phyloP scores from a whole-genome alignment of 2,888 invertebrate species.

The Idaea straminata region DNA sequence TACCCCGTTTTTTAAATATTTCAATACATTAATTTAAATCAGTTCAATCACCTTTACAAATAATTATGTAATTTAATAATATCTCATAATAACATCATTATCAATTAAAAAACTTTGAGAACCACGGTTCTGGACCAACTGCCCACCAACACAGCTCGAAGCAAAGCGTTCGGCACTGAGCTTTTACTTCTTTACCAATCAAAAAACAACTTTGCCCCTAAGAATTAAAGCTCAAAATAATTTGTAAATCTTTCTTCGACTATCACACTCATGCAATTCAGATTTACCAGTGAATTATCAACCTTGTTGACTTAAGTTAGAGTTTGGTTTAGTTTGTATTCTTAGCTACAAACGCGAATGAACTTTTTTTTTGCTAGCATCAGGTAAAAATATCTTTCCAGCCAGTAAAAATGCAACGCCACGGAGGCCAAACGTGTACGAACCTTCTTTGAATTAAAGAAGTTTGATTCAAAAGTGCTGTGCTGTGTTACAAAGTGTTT shows the following conservation, averaged over 20 bases:
- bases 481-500: slow-evolving; percentile 32
- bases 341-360: slow-evolving; percentile 40
- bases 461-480: slow-evolving; percentile 18
- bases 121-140: slow-evolving; percentile 63
- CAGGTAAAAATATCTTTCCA: slow-evolving; percentile 74
- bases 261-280: slow-evolving; percentile 58
- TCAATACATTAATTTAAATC: too few species aligned
- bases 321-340: slow-evolving; percentile 25
- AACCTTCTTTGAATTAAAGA: slow-evolving; percentile 26
- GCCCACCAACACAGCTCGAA: slow-evolving; percentile 64
- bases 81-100: neutral
- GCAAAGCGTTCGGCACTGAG: slow-evolving; percentile 49
- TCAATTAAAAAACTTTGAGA: slow-evolving; percentile 49
- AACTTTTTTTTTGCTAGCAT: slow-evolving; percentile 61
- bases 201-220: slow-evolving; percentile 25
- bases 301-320: slow-evolving; percentile 9
- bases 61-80: neutral
- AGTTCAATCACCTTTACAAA: too few species aligned
- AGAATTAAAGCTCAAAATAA: slow-evolving; percentile 25
- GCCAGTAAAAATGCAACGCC: slow-evolving; percentile 68
- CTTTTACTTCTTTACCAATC: slow-evolving; percentile 35
- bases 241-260: slow-evolving; percentile 27
- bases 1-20: too few species aligned
- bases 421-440: slow-evolving; percentile 41
- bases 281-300: slow-evolving; percentile 19